Conservation (phyloP, 2,888 invertebrate genomes). For the Ornithoptera priamus region DNA sequence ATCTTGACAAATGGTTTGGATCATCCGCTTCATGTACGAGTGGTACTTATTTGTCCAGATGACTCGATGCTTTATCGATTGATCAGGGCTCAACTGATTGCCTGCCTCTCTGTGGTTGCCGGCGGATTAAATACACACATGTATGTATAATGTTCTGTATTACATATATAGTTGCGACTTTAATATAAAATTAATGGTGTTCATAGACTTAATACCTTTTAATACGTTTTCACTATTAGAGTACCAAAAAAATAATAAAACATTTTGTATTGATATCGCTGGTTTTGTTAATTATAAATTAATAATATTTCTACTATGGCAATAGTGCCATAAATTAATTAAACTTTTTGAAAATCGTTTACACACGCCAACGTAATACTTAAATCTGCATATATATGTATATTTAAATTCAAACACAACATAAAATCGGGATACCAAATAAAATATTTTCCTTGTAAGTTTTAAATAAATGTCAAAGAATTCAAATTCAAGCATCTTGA, state of each 20-base stretch:
- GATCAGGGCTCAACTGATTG: slow-evolving; percentile 78
- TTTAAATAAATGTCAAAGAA: neutral
- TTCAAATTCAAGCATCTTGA: neutral
- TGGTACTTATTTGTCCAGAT: slow-evolving; percentile 65
- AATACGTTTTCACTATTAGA: neutral
- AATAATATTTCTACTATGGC: too few relatives aligned
- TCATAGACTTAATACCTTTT: neutral
- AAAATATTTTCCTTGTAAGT: neutral
- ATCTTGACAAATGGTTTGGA: slow-evolving; percentile 78
- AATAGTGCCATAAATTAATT: neutral
- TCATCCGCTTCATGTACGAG: slow-evolving; percentile 62
- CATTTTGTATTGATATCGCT: too few relatives aligned
- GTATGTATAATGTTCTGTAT: slow-evolving; percentile 25
- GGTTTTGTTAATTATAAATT: too few relatives aligned
- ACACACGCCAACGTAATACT: neutral
- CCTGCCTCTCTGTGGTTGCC: slow-evolving; percentile 71
- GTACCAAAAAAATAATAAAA: neutral
- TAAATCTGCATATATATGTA: neutral
- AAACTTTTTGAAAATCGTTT: neutral
- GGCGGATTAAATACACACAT: slow-evolving; percentile 59
- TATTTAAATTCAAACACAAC: neutral
- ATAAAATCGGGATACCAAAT: neutral
- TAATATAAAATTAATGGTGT: slow-evolving; percentile 12
- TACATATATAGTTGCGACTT: slow-evolving; percentile 18
- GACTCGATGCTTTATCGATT: slow-evolving; percentile 76